A percentile compares a stretch with the other conserved stretches of the same genome.
Conservation (phyloP, 2,797 vertebrate genomes). For the Florisuga fusca region DNA sequence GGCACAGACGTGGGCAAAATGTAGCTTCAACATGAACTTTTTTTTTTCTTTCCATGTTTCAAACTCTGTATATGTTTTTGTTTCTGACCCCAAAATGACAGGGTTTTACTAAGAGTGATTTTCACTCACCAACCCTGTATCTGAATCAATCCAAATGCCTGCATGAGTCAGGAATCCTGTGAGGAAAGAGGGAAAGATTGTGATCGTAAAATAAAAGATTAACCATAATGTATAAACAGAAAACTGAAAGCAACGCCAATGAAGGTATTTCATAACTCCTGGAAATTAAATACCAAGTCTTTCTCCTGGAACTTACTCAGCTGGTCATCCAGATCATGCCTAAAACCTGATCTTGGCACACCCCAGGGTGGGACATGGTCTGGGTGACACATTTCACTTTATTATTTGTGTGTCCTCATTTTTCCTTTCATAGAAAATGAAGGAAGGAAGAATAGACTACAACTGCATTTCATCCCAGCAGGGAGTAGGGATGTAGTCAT, state of each 20-base stretch:
- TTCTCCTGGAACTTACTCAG: neutral
- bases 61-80: neutral
- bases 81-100: neutral
- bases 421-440: neutral
- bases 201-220: neutral
- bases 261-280: neutral
- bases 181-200: neutral
- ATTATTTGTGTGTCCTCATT: neutral
- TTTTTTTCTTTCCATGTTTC: neutral
- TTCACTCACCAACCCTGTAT: fast-evolving
- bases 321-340: neutral
- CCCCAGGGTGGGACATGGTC: neutral
- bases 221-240: neutral
- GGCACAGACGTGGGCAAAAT: neutral
- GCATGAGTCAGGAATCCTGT: neutral
- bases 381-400: fast-evolving
- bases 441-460: fast-evolving
- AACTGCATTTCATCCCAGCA: neutral
- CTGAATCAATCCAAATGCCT: neutral
- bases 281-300: neutral
- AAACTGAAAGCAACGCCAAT: neutral
- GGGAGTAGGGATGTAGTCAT: neutral
- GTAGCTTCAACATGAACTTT: neutral
- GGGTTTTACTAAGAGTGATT: neutral
- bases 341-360: fast-evolving